Percentiles rank a stretch among this genome's conserved stretches.
Evolutionary conservation across 53 echinoderm and acorn worm species (phyloP).

Genomic region (Holothuria leucospilota): DNA sequence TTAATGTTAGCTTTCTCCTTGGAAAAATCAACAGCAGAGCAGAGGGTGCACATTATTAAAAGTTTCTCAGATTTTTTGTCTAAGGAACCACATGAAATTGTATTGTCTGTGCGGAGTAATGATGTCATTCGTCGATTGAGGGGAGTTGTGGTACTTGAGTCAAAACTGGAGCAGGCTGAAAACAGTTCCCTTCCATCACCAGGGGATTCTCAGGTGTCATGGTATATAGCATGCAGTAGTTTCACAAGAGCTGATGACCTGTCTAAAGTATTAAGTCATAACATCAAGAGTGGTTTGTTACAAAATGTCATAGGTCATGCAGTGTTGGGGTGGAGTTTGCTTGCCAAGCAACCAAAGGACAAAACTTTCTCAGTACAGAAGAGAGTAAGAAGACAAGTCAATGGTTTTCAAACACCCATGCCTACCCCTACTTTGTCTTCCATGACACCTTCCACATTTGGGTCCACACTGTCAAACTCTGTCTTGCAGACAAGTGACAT

Average conservation of each 20-base stretch:
- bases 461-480: neutral
- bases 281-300: constrained; percentile 52
- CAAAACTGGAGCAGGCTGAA: neutral
- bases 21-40: constrained; percentile 10
- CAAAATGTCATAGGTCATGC: constrained; percentile 43
- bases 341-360: neutral
- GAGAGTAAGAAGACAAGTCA: constrained; percentile 8
- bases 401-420: constrained; percentile 47
- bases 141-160: neutral
- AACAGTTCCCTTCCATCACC: neutral
- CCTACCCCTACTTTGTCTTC: constrained; percentile 51
- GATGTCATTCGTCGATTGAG: constrained; percentile 22
- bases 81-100: constrained; percentile 34
- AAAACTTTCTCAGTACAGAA: neutral
- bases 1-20: constrained; percentile 33
- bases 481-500: no score
- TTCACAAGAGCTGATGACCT: constrained; percentile 44
- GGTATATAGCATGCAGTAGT: constrained; percentile 47
- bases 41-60: constrained; percentile 31
- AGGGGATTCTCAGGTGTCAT: constrained; percentile 36
- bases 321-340: constrained; percentile 56
- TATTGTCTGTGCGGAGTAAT: constrained; percentile 30
- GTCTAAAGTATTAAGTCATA: constrained; percentile 50
- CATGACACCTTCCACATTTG: constrained; percentile 21
- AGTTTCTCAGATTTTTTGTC: constrained; percentile 55